Evolutionary conservation across 1,140 invertebrate species (phyloP), one percentile per base, ranked within the genome.

Genomic region (Scaptomyza montana): DNA sequence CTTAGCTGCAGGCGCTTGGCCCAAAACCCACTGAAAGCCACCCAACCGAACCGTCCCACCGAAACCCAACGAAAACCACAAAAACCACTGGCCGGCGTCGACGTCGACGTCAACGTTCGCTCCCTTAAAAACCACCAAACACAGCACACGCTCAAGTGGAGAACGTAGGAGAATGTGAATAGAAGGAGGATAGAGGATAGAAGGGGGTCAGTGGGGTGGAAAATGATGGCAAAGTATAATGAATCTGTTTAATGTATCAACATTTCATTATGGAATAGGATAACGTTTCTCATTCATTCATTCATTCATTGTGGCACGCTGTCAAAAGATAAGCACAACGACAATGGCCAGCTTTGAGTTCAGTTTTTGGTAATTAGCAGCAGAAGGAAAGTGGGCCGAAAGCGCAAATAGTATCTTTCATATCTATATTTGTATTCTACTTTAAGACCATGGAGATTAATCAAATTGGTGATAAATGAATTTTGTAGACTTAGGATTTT

Each of bases 171-270:
- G 36, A 16, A 1, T 16, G 16, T 16, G 16, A 16, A 16, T 1
- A 16, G 0, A 2, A 6, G 43, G 16, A 3, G 28, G 28, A n/a
- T 2, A 5, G n/a, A 21, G 19, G 13, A 43, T 43, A n/a, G 25
- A 53, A 53, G 56, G 33, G 1, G 2, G 2, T 25, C 2, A 49
- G 8, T 2, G 13, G 9, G 19, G 63, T 67, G 63, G 78, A 78
- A 84, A 59, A 64, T 51, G 70, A 63, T 54, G 62, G 50, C 74
- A 68, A 49, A 79, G 76, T 70, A 69, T 86, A 90, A 90, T 80
- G 90, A 90, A 90, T 90, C 80, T 90, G 86, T 85, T 90, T 90
- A 90, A 90, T 89, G 82, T 89, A 89, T 89, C 85, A 89, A 69
- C 62, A 56, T 86, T 86, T 75, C 71, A 81, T 87, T 81, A 79